These are phyloP conservation scores for Hydractinia symbiolongicarpus DNA, from an alignment of 30 jellyfish, hydroid and myxozoan species.

Conservation along the genomic window DNA sequence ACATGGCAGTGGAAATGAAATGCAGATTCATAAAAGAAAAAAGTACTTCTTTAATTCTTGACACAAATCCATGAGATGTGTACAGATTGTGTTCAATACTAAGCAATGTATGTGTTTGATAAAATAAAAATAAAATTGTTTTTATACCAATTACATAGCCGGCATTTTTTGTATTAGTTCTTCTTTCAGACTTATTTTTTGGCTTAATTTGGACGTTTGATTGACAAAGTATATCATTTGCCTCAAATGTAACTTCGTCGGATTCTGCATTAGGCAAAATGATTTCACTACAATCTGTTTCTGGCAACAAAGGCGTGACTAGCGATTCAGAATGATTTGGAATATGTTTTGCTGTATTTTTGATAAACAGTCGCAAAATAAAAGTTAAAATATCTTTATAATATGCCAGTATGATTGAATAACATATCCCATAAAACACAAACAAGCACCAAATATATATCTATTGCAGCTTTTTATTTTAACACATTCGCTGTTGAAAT, in stretches of 20 bases:
- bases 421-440: background rate
- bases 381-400: background rate
- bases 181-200: too few relatives aligned
- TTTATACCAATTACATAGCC: conserved; percentile 14
- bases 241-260: too few relatives aligned
- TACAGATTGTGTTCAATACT: background rate
- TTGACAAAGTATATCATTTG: too few relatives aligned
- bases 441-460: conserved; percentile 14
- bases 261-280: too few relatives aligned
- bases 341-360: background rate
- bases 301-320: too few relatives aligned
- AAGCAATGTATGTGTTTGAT: conserved; percentile 29
- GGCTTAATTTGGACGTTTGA: too few relatives aligned
- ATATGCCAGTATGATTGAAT: too few relatives aligned
- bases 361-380: background rate
- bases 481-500: background rate
- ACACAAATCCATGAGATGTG: background rate
- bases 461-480: background rate
- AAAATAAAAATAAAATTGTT: conserved; percentile 31
- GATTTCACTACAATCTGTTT: too few relatives aligned
- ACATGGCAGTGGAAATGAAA: background rate
- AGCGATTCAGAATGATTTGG: background rate
- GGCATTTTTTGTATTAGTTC: background rate
- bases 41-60: background rate
- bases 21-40: background rate